Percentiles rank a stretch among this genome's conserved stretches.
phyloP scores from a whole-genome alignment of 2,113 vertebrate genomes.

The Thalassarche chlororhynchos region DNA sequence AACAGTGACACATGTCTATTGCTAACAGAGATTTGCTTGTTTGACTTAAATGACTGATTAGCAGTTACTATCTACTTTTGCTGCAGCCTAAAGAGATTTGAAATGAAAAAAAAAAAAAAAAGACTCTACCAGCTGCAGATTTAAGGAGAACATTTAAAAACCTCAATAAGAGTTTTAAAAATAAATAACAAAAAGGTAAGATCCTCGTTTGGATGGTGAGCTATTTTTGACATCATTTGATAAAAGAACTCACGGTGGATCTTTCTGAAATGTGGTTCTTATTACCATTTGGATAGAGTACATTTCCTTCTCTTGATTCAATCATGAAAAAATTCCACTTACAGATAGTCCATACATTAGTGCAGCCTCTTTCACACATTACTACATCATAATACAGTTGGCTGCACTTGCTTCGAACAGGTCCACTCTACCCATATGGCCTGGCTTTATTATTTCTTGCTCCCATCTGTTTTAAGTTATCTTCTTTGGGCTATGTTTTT shows the following conservation, averaged over 20 bases:
- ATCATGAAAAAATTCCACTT: conserved; percentile 36
- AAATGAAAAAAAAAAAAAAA: background rate
- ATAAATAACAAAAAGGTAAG: conserved; percentile 17
- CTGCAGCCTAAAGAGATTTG: background rate
- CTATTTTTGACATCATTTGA: background rate
- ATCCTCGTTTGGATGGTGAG: background rate
- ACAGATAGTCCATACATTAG: conserved; percentile 18
- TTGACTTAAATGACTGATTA: background rate
- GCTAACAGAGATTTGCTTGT: background rate
- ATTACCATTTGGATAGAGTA: conserved; percentile 40
- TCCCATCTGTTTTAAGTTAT: conserved; percentile 44
- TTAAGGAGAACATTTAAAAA: background rate
- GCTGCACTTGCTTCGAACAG: background rate
- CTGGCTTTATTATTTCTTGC: background rate
- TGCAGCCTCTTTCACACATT: conserved; percentile 57
- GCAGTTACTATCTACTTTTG: background rate
- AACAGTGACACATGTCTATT: background rate
- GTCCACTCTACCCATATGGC: conserved; percentile 10
- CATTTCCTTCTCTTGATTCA: conserved; percentile 57
- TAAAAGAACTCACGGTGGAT: background rate
- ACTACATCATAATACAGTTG: conserved; percentile 42
- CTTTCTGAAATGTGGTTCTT: conserved; percentile 41
- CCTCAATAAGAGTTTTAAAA: background rate
- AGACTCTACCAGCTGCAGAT: background rate
- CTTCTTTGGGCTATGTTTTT: background rate